These are phyloP conservation scores for Neodiprion pinetum DNA, from an alignment of 1,140 invertebrate genomes.

Conservation along the genomic window DNA sequence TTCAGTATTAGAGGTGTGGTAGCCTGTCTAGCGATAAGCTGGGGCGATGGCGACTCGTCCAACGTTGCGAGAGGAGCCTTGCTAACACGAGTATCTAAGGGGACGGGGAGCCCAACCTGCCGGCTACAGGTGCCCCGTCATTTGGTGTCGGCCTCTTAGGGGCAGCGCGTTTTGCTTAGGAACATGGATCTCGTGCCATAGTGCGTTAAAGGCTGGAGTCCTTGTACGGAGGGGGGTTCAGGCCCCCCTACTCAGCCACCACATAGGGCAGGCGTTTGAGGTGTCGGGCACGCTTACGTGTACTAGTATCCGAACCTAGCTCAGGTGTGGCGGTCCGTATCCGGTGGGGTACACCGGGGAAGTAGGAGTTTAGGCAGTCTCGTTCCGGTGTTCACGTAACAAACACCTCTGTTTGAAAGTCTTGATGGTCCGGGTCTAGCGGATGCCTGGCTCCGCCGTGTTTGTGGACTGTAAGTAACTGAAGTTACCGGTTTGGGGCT, in stretches of 20 bases:
- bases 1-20: neutral
- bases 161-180: neutral
- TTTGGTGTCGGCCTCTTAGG: neutral
- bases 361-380: too few species aligned
- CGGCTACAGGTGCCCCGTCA: neutral
- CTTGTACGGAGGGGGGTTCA: neutral
- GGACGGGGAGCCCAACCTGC: neutral
- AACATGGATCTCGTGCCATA: neutral
- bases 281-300: neutral
- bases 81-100: neutral
- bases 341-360: too few species aligned
- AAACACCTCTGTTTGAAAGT: neutral
- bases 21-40: neutral
- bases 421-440: neutral
- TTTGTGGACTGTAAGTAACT: neutral
- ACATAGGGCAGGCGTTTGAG: neutral
- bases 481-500: neutral
- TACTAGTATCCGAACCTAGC: neutral
- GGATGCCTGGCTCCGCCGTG: neutral
- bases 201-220: neutral
- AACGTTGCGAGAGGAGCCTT: neutral
- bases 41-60: neutral
- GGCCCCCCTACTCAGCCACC: neutral
- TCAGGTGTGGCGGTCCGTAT: neutral
- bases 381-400: too few species aligned